phyloP scores from a whole-genome alignment of 2,888 invertebrate species.

The Nebria salina region DNA sequence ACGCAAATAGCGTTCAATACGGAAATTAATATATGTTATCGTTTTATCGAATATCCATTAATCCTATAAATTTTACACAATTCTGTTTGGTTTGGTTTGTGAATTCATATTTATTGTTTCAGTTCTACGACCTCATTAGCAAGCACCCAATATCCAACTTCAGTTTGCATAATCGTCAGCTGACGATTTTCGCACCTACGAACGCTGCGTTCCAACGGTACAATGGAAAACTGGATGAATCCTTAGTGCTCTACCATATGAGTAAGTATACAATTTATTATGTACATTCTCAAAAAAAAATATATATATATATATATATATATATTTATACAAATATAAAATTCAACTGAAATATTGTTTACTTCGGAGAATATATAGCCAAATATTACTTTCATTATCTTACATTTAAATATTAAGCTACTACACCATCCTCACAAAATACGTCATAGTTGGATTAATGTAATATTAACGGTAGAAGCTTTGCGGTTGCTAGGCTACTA shows the following conservation, averaged over 20 bases:
- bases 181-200: conserved; percentile 90
- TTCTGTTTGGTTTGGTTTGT: conserved; percentile 14
- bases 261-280: conserved; percentile 69
- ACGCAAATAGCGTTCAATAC: conserved; percentile 12
- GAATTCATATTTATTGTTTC: conserved; percentile 63
- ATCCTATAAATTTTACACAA: conserved; percentile 4
- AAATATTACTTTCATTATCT: too few relatives aligned
- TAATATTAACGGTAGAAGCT: too few relatives aligned
- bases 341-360: too few relatives aligned
- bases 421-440: too few relatives aligned
- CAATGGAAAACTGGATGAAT: conserved; percentile 66
- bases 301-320: too few relatives aligned
- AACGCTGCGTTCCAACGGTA: conserved; percentile 86
- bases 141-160: conserved; percentile 77
- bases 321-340: too few relatives aligned
- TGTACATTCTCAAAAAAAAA: too few relatives aligned
- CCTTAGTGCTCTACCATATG: conserved; percentile 82
- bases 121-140: conserved; percentile 83
- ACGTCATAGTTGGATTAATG: too few relatives aligned
- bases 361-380: too few relatives aligned
- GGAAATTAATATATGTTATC: conserved; percentile 33
- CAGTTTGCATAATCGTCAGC: conserved; percentile 76
- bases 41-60: background rate
- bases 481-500: too few relatives aligned
- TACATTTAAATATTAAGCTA: too few relatives aligned